These are phyloP conservation scores for Smithornis capensis DNA, from an alignment of 2,113 vertebrate genomes.

Conservation along the genomic window DNA sequence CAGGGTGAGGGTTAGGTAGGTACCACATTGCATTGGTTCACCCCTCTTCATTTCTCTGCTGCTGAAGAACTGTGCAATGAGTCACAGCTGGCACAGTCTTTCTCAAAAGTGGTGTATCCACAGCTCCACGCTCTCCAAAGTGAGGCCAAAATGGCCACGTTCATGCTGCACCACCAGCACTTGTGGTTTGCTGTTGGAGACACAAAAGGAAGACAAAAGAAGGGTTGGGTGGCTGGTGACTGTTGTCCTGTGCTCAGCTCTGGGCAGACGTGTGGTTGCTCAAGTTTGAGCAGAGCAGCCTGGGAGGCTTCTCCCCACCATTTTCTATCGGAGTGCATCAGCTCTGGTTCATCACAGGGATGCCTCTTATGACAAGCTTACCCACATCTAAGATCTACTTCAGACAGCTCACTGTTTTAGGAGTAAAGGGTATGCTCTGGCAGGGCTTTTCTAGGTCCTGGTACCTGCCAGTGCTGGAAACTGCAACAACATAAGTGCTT, in stretches of 20 bases:
- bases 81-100: neutral
- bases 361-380: neutral
- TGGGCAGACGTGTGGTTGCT: neutral
- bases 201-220: neutral
- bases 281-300: neutral
- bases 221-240: neutral
- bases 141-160: rapidly evolving
- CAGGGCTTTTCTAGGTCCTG: neutral
- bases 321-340: neutral
- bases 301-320: neutral
- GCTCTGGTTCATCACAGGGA: neutral
- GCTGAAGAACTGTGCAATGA: neutral
- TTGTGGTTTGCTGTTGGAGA: neutral
- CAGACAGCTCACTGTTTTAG: rapidly evolving
- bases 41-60: neutral
- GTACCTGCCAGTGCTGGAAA: neutral
- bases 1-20: neutral
- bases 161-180: neutral
- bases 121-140: neutral
- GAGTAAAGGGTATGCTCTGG: neutral
- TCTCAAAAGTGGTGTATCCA: neutral
- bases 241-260: neutral
- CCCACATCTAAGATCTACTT: neutral
- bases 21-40: neutral
- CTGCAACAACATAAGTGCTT: neutral